Percentiles rank a stretch among this genome's conserved stretches.
phyloP scores from a whole-genome alignment of 2,888 invertebrate species.

The Athripsodes cinereus region DNA sequence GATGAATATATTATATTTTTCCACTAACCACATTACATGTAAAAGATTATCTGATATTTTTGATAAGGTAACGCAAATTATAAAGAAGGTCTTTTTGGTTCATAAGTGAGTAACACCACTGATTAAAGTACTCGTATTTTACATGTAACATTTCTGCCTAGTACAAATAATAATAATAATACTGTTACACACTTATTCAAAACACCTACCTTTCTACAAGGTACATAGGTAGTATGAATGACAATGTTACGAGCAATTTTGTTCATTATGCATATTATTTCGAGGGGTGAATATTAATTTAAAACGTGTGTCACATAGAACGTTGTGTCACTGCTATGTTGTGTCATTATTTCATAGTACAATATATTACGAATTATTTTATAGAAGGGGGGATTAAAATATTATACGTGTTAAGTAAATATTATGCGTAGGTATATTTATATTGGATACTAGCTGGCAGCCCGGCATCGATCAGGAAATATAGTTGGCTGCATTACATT shows the following conservation, averaged over 20 bases:
- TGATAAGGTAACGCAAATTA: too few species aligned
- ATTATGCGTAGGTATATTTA: slow-evolving; percentile 31
- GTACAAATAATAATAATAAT: too few species aligned
- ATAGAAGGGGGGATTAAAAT: slow-evolving; percentile 52
- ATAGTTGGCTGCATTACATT: too few species aligned
- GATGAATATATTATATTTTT: too few species aligned
- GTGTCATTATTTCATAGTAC: slow-evolving; percentile 1
- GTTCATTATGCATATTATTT: not conserved
- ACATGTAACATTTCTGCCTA: too few species aligned
- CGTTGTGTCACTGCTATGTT: not conserved
- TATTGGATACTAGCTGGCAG: too few species aligned
- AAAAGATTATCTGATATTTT: too few species aligned
- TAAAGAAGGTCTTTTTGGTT: too few species aligned
- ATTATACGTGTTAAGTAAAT: slow-evolving; percentile 57
- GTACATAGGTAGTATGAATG: not conserved
- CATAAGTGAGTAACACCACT: too few species aligned
- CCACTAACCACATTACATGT: too few species aligned
- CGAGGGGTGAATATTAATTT: slow-evolving; percentile 8
- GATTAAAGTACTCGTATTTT: too few species aligned
- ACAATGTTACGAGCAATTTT: slow-evolving; percentile 6
- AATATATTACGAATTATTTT: not conserved
- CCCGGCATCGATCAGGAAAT: too few species aligned
- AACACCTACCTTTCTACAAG: not conserved
- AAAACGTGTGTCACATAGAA: not conserved
- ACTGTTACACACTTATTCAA: not conserved